These are phyloP conservation scores for Caerostris darwini DNA, from an alignment of 1,140 invertebrate species.

Conservation along the genomic window DNA sequence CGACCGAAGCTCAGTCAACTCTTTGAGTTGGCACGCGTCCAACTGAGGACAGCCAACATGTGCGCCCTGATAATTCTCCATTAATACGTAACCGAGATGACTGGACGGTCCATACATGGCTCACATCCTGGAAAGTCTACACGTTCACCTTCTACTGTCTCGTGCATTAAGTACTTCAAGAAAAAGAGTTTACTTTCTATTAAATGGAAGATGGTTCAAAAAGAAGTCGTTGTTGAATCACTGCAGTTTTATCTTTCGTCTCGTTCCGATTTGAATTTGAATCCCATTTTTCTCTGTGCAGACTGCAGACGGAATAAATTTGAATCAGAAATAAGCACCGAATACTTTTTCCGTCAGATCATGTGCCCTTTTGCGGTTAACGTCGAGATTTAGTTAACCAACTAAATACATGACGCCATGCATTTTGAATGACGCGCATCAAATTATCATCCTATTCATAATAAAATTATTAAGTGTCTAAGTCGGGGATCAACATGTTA, in stretches of 20 bases:
- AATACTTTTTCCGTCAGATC: neutral
- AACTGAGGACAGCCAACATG: neutral
- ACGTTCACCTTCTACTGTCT: neutral
- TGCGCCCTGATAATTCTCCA: neutral
- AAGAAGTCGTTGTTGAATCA: neutral
- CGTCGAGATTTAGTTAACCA: too few relatives aligned
- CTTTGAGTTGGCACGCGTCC: neutral
- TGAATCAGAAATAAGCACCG: neutral
- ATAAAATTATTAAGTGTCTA: too few relatives aligned
- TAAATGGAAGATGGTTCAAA: neutral
- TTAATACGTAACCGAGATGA: neutral
- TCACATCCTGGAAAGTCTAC: constrained; percentile 11
- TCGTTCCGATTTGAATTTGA: constrained; percentile 9
- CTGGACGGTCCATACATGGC: neutral
- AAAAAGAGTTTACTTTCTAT: neutral
- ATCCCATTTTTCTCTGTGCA: neutral
- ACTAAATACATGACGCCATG: too few relatives aligned
- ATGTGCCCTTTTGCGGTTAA: neutral
- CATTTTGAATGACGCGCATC: too few relatives aligned
- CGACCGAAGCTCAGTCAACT: neutral
- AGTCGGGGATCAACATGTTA: too few relatives aligned
- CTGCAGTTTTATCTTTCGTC: neutral
- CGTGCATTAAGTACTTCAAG: neutral
- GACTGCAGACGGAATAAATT: constrained; percentile 31
- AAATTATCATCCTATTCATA: too few relatives aligned